A percentile compares a stretch with the other conserved stretches of the same genome.
These are phyloP conservation scores for Mythimna impura DNA, from an alignment of 2,888 invertebrate species.

Conservation along the genomic window DNA sequence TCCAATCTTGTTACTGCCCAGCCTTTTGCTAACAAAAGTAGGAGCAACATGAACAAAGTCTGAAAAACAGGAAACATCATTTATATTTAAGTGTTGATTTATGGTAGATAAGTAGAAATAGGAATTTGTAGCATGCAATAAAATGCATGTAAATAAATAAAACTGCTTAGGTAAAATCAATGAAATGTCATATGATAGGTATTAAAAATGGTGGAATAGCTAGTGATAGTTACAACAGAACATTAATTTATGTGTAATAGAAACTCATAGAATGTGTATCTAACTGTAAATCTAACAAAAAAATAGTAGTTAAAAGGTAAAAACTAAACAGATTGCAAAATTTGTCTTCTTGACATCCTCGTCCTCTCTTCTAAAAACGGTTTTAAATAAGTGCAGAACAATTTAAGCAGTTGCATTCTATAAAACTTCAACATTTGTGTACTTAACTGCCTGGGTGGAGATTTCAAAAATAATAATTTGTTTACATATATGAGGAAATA, in stretches of 20 bases:
- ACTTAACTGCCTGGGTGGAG: too few relatives aligned
- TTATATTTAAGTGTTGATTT: constrained; percentile 7
- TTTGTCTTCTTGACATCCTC: not conserved
- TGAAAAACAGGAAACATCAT: constrained; percentile 78
- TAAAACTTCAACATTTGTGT: too few relatives aligned
- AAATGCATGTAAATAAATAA: constrained; percentile 5
- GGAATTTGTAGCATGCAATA: constrained; percentile 20
- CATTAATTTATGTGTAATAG: not conserved
- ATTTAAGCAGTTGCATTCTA: too few relatives aligned
- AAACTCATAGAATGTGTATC: too few relatives aligned
- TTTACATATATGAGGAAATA: not conserved
- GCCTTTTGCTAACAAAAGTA: constrained; percentile 98
- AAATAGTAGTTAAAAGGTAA: too few relatives aligned
- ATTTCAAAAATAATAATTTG: too few relatives aligned
- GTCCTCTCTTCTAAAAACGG: too few relatives aligned
- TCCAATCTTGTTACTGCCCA: constrained; percentile 98
- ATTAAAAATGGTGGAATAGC: not conserved
- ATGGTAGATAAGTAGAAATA: constrained; percentile 27
- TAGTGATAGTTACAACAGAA: not conserved
- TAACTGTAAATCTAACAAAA: not conserved
- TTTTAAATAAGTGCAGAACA: too few relatives aligned
- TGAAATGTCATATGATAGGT: not conserved
- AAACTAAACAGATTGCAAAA: not conserved
- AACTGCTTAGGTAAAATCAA: not conserved
- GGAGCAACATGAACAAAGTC: constrained; percentile 98